phyloP scores from a whole-genome alignment of 2,888 invertebrate genomes.

The Mimas tiliae region DNA sequence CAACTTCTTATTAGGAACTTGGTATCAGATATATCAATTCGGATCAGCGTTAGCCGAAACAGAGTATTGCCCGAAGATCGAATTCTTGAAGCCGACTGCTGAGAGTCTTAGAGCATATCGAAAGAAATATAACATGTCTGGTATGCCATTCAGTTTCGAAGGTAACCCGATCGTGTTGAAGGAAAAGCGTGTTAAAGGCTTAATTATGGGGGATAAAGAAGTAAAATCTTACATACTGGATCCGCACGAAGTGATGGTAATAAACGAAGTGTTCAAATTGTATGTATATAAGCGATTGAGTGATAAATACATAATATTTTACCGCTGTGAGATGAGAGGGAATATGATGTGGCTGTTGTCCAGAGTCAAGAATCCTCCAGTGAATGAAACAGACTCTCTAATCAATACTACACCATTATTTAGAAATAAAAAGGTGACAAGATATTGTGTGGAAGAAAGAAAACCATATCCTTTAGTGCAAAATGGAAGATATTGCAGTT shows the following conservation, averaged over 20 bases:
- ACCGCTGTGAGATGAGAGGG: slow-evolving; percentile 32
- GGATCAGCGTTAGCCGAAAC: neutral
- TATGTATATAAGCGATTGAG: slow-evolving; percentile 26
- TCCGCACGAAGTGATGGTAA: slow-evolving; percentile 25
- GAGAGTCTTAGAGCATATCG: slow-evolving; percentile 29
- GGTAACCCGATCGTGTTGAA: slow-evolving; percentile 20
- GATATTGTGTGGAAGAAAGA: slow-evolving; percentile 10
- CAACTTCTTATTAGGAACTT: slow-evolving; percentile 33
- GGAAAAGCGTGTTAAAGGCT: neutral
- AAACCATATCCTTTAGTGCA: slow-evolving; percentile 23
- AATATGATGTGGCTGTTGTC: slow-evolving; percentile 24
- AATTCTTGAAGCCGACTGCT: slow-evolving; percentile 29
- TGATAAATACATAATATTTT: slow-evolving; percentile 32
- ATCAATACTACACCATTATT: slow-evolving; percentile 24
- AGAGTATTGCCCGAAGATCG: slow-evolving; percentile 29
- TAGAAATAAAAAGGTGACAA: slow-evolving; percentile 11
- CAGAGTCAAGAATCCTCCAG: slow-evolving; percentile 10
- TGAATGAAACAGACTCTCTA: slow-evolving; percentile 16
- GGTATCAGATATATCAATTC: slow-evolving; percentile 35
- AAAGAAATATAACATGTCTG: slow-evolving; percentile 21
- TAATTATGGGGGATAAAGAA: slow-evolving; percentile 29
- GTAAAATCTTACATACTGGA: slow-evolving; percentile 34
- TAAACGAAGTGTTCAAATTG: slow-evolving; percentile 9
- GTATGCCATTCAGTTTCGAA: slow-evolving; percentile 31
- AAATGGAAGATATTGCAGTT: slow-evolving; percentile 23